These are phyloP conservation scores for Megalonaias nervosa DNA, from an alignment of 1,140 invertebrate species.

Conservation along the genomic window DNA sequence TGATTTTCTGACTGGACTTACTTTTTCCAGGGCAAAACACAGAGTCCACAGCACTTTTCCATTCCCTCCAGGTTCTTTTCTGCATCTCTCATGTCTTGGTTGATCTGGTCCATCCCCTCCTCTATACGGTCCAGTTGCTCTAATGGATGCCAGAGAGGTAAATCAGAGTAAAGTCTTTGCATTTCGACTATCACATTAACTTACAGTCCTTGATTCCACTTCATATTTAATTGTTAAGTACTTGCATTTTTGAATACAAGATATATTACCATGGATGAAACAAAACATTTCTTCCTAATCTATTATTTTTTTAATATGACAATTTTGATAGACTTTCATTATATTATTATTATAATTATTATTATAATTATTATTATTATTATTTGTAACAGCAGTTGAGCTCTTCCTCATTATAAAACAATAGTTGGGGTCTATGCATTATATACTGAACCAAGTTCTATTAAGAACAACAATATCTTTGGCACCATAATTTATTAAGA, in stretches of 20 bases:
- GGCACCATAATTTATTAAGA: too few species aligned
- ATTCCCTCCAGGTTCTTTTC: conserved; percentile 99
- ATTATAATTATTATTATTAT: too few species aligned
- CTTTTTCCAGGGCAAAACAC: conserved; percentile 98
- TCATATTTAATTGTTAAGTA: background rate
- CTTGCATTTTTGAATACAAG: background rate
- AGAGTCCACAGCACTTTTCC: conserved; percentile 99
- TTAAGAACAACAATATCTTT: too few species aligned
- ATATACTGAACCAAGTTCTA: too few species aligned
- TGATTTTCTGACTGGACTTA: conserved; percentile 70
- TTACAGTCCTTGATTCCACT: background rate
- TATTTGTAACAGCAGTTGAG: too few species aligned
- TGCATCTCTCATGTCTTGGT: conserved; percentile 98
- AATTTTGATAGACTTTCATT: background rate
- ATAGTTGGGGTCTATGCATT: too few species aligned
- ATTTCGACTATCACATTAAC: background rate
- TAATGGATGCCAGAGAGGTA: conserved; percentile 65
- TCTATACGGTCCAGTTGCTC: conserved; percentile 99
- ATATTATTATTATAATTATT: too few species aligned
- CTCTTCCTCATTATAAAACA: too few species aligned
- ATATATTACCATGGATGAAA: background rate
- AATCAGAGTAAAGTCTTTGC: background rate
- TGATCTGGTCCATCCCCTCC: conserved; percentile 99
- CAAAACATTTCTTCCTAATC: background rate
- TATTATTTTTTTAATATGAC: conserved; percentile 77